Base-by-base conservation (phyloP, 2,113 vertebrate genomes). In the Bagarius yarrelli region DNA sequence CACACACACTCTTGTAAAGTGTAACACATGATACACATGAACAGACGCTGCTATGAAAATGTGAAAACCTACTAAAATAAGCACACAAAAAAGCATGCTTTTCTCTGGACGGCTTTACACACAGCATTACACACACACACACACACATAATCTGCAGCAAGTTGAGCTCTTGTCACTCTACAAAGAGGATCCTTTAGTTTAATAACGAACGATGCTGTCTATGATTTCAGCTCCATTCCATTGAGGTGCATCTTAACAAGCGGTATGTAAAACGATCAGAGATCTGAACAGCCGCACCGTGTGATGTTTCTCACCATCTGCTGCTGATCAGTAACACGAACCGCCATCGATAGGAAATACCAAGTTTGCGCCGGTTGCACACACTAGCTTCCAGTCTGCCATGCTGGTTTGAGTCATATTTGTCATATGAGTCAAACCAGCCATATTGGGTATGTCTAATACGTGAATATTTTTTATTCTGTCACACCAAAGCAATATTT, bases 301-400 rank as follows among this genome's bases (percentile, higher is more conserved):
- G 70, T 73, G 70, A 73, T 73, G 70, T 55, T 73, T 73, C 70
- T 55, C 27, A 15, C 50, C 70, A 73, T 73, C 70, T 73, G 50
- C 70, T 73, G 27, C 70, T 34, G 47, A 73, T 55, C 47, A 23
- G 70, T 73, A 73, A 73, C 70, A 55, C 32, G 50, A 73, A 55
- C 70, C 70, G 23, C 50, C 50, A 32, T 34, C n/a, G 55, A 52
- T 21, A 21, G 19, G n/a, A 52, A 71, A 53, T 21, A 19, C 70
- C 5, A 21, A 25, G 21, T 53, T 73, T 30, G 32, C 18, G 5
- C 70, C 55, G 4, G 8, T 53, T 19, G 27, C 69, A 52, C 47
- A 25, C n/a, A 50, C 21, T 40, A n/a, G 66, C 66, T 4, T 52
- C 50, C 44, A 52, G 14, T 9, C 4, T 5, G 69, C 50, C 69